A percentile compares a stretch with the other conserved stretches of the same genome.
These are phyloP conservation scores for Avahi laniger DNA, from an alignment of 2,797 vertebrate genomes.

Conservation along the genomic window DNA sequence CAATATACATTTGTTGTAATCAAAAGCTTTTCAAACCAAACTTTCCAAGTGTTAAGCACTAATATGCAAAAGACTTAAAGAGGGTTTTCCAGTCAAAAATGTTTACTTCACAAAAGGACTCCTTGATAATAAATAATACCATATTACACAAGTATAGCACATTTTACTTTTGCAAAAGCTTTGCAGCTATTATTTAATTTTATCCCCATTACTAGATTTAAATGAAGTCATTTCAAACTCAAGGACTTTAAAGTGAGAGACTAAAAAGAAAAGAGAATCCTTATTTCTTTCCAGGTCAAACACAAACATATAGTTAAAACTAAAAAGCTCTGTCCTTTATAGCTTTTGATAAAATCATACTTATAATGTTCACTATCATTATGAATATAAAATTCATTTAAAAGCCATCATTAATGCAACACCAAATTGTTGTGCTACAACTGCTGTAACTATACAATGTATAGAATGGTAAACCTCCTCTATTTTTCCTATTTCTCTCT, in stretches of 20 bases:
- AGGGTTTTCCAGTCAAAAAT: conserved; percentile 1
- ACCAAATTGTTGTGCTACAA: background rate
- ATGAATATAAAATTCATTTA: background rate
- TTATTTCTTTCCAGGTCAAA: conserved; percentile 26
- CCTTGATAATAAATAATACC: conserved; percentile 20
- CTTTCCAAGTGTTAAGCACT: background rate
- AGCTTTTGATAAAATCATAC: conserved; percentile 23
- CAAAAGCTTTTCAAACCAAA: conserved; percentile 28
- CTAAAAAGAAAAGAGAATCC: conserved; percentile 29
- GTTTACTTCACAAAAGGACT: background rate
- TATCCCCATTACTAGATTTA: conserved; percentile 20
- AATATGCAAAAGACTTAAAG: background rate
- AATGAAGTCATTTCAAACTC: conserved; percentile 35
- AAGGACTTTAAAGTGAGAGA: conserved; percentile 38
- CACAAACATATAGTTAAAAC: conserved; percentile 12
- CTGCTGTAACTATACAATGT: background rate
- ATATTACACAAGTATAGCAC: background rate
- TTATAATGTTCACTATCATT: background rate
- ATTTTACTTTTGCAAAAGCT: conserved; percentile 49
- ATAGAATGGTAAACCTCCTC: background rate
- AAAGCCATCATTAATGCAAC: background rate
- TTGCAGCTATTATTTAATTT: conserved; percentile 19
- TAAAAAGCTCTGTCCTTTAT: background rate
- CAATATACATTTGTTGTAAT: background rate
- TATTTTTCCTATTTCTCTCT: background rate